Evolutionary conservation across 92 coral and sea anemone species (phyloP), one percentile per base, ranked within the genome.

Genomic region (Pocillopora grandis): DNA sequence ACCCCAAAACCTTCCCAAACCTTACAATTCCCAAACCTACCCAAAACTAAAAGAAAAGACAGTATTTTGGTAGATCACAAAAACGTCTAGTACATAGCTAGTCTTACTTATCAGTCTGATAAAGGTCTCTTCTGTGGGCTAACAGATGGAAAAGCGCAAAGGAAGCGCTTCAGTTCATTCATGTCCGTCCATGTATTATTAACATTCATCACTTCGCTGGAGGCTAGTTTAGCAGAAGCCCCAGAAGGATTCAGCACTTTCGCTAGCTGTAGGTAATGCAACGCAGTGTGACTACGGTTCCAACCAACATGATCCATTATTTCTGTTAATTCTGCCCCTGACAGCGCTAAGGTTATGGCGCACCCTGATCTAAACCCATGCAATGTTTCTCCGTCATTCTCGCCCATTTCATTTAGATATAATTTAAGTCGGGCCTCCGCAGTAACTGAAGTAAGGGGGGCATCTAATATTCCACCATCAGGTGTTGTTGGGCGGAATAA

Each of bases 401-500:
- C 67, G 9, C 76, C 82, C 78, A 80, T 80, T 33, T 87, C 83
- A n/a, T 64, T 56, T 62, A 87, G 58, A 76, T 87, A 81, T 16
- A 62, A 11, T 74, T 81, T 87, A 7, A 87, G 74, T 4, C 69
- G 87, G 18, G 90, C 75, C 55, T 87, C 90, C 1, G 90, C 82
- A 12, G 87, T 71, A 13, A 83, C 68, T 11, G 81, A 81, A 52
- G 76, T 71, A 23, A 73, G 62, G 36, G 87, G 87, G 37, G 66
- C 5, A 61, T 87, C 73, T 37, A 33, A 14, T 19, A 88, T 69
- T 2, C 78, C 84, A 23, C 91, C 84, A 1, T 83, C 48, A n/a
- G 84, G 78, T 56, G 84, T 83, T 27, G 88, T 88, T 14, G 91
- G 88, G 31, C 91, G 84, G 74, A 88, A 88, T 19, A 83, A 56